Evolutionary conservation across 2,113 vertebrate genomes (phyloP).

Genomic region (Hippotragus niger): DNA sequence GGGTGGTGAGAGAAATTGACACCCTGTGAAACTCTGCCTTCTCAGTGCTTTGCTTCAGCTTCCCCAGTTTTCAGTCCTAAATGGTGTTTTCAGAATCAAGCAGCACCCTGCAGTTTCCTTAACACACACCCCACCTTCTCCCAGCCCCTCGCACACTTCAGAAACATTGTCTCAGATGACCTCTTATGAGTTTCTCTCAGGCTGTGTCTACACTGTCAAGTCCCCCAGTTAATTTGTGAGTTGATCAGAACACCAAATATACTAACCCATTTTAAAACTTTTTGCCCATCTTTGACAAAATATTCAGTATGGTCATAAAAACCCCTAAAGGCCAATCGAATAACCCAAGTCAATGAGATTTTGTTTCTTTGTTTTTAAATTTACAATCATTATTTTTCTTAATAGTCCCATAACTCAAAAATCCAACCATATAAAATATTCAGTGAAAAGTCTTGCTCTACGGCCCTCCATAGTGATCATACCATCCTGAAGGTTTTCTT

Average conservation of each 20-base stretch:
- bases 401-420: background rate
- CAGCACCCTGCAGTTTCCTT: background rate
- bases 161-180: background rate
- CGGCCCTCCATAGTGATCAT: fast-evolving
- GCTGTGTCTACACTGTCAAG: background rate
- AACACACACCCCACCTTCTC: fast-evolving
- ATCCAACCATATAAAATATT: background rate
- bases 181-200: background rate
- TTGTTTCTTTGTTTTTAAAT: background rate
- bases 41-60: background rate
- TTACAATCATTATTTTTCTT: background rate
- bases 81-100: background rate
- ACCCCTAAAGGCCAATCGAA: background rate
- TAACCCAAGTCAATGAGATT: background rate
- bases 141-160: fast-evolving
- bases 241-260: background rate
- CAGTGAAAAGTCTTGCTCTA: background rate
- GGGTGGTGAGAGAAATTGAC: background rate
- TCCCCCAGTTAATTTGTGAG: background rate
- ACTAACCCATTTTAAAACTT: background rate
- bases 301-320: background rate
- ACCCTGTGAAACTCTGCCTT: background rate
- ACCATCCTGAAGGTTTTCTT: no score
- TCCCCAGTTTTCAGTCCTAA: background rate
- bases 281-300: background rate